phyloP scores from a whole-genome alignment of 2,113 vertebrate genomes.

The Myanophis thanlyinensis region DNA sequence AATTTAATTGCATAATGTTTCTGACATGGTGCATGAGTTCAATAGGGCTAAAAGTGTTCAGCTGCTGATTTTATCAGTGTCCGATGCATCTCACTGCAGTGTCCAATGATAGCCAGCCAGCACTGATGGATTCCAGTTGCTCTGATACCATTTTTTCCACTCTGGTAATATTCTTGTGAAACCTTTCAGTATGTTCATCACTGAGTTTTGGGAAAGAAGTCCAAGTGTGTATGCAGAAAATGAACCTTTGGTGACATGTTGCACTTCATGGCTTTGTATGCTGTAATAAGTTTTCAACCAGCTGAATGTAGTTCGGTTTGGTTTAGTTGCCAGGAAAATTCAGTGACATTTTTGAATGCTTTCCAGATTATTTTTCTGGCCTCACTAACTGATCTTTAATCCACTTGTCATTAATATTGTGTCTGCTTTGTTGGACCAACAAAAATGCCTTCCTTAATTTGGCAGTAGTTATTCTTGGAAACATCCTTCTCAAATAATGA shows the following conservation, averaged over 20 bases:
- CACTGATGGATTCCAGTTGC: background rate
- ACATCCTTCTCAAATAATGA: background rate
- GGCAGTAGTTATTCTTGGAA: background rate
- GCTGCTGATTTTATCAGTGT: background rate
- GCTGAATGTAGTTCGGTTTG: background rate
- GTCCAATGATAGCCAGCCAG: background rate
- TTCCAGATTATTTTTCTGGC: background rate
- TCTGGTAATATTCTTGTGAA: background rate
- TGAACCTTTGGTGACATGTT: background rate
- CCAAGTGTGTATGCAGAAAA: background rate
- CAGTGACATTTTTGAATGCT: background rate
- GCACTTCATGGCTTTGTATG: background rate
- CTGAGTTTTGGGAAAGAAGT: background rate
- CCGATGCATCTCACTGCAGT: background rate
- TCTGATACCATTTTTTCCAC: background rate
- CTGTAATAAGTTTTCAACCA: background rate
- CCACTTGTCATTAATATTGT: background rate
- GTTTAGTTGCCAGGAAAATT: background rate
- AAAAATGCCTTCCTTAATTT: background rate
- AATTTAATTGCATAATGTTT: too few relatives aligned
- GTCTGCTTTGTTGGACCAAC: background rate
- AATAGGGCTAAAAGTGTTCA: too few relatives aligned
- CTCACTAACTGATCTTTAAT: background rate
- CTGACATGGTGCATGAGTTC: too few relatives aligned
- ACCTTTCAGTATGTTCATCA: background rate